Base-by-base conservation (phyloP, 1,140 invertebrate genomes). In the Drosophila saltans region DNA sequence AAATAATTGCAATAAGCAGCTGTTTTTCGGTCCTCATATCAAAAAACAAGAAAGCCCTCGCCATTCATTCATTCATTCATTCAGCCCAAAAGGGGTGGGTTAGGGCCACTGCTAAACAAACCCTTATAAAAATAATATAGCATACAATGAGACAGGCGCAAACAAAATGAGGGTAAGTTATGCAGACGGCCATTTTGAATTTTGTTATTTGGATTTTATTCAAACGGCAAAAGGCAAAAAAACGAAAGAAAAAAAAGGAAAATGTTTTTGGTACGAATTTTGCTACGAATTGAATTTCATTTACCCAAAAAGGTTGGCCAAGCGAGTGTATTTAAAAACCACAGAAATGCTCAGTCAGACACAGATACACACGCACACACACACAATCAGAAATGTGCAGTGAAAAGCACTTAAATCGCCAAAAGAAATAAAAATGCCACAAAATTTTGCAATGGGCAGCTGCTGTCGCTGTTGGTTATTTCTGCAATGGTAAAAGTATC, bases 151-250 rank as follows among this genome's bases (percentile, higher is more conserved):
- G 60, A 41, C 61, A 52, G 41, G 6, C n/a, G 63, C 45, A 43
- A 64, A 60, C 72, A 58, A 59, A 69, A 88, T 66, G 69, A 77
- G 83, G 83, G 83, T 88, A 80, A 89, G 73, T 68, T 72, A 10
- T 41, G 56, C n/a, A 41, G 43, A 64, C 83, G 80, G 83, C 83
- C 83, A 88, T 88, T 88, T 88, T 89, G 82, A 81, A 86, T 72
- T 88, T 75, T 43, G 74, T 75, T 66, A 68, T 76, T 76, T 41
- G 45, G 26, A 64, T 36, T 48, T 21, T 16, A 48, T 68, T 40
- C 33, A 28, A 61, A 21, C 61, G 43, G 33, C 57, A 45, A 55
- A 68, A 80, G 66, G 55, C 4, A 66, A 66, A 36, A 36, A 28
- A 60, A 30, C 28, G 6, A 36, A 6, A 36, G 6, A 36, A 36